Conservation (phyloP, 1,140 invertebrate genomes). For the Ostrea edulis region DNA sequence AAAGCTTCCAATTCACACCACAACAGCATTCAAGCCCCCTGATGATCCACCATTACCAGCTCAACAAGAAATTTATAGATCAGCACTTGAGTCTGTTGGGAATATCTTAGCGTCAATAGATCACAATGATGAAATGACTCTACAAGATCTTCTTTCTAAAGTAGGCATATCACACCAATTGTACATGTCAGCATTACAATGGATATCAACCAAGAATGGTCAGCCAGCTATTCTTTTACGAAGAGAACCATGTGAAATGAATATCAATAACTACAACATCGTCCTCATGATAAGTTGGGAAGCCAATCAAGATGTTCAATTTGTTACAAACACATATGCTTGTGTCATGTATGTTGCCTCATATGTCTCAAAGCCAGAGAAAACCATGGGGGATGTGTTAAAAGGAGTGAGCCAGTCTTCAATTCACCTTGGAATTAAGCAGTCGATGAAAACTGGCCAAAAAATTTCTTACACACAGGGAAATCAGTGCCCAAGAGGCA, state of each 20-base stretch:
- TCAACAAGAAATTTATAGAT: background rate
- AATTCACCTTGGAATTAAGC: background rate
- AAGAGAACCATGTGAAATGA: slow-evolving; percentile 15
- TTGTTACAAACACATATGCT: slow-evolving; percentile 49
- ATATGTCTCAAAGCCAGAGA: slow-evolving; percentile 48
- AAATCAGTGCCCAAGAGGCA: slow-evolving; percentile 49
- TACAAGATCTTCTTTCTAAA: background rate
- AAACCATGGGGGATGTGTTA: slow-evolving; percentile 29
- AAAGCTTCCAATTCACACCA: background rate
- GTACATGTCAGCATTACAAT: slow-evolving; percentile 38
- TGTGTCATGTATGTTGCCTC: slow-evolving; percentile 48
- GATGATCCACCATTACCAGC: background rate
- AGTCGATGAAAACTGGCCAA: slow-evolving; percentile 9
- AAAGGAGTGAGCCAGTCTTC: background rate
- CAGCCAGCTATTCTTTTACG: slow-evolving; percentile 41
- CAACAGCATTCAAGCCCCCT: background rate
- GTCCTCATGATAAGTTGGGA: slow-evolving; percentile 41
- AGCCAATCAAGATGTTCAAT: slow-evolving; percentile 58
- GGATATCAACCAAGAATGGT: slow-evolving; percentile 38
- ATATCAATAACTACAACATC: slow-evolving; percentile 42
- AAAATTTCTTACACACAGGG: slow-evolving; percentile 41
- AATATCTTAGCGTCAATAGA: background rate
- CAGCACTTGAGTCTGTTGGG: background rate
- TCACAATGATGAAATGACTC: background rate
- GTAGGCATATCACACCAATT: background rate